Percentiles rank a stretch among this genome's conserved stretches.
Evolutionary conservation across 2,888 invertebrate genomes (phyloP).

Genomic region (Magallana nippona): DNA sequence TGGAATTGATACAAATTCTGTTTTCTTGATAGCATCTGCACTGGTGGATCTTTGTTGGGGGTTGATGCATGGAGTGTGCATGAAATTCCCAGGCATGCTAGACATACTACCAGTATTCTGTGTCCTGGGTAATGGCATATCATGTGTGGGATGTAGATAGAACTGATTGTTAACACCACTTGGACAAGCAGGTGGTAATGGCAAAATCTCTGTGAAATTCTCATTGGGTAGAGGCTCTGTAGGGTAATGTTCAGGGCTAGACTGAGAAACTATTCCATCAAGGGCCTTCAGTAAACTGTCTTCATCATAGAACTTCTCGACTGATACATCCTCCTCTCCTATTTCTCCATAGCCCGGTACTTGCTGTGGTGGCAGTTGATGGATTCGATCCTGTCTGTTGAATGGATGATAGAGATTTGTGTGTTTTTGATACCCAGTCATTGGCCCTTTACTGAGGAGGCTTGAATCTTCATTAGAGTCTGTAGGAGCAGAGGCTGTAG

Average conservation of each 20-base stretch:
- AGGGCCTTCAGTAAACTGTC: constrained; percentile 12
- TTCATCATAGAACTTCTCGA: constrained; percentile 2
- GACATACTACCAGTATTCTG: background rate
- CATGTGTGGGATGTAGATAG: background rate
- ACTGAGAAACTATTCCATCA: background rate
- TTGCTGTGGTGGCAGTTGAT: background rate
- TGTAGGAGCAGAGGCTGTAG: background rate
- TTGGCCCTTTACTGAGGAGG: background rate
- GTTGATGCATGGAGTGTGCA: background rate
- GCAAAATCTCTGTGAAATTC: background rate
- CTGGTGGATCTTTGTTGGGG: constrained; percentile 17
- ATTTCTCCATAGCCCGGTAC: background rate
- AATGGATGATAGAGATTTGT: background rate
- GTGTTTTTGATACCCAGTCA: background rate
- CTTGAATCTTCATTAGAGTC: background rate
- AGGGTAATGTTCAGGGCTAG: constrained; percentile 2
- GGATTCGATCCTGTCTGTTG: background rate
- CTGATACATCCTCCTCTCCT: background rate
- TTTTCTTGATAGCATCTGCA: constrained; percentile 2
- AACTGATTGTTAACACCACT: background rate
- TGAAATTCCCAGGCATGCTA: background rate
- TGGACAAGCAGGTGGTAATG: background rate
- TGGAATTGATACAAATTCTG: background rate
- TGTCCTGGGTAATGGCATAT: background rate
- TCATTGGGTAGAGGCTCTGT: background rate